These are phyloP conservation scores for Palythoa heliodiscus DNA, from an alignment of 92 coral and sea anemone genomes.

Conservation along the genomic window DNA sequence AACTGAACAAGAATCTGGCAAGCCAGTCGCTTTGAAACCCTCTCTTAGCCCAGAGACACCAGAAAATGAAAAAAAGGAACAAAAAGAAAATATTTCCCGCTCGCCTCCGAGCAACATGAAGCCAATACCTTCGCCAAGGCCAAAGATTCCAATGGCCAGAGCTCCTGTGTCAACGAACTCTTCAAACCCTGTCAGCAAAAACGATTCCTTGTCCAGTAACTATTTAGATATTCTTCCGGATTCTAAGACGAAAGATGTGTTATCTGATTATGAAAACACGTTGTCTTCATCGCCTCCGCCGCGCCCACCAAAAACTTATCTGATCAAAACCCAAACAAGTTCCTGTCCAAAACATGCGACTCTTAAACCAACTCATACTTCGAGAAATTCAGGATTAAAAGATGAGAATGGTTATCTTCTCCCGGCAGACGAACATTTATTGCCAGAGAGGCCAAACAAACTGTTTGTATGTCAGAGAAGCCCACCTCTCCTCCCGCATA, in stretches of 20 bases:
- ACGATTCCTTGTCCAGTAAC: neutral
- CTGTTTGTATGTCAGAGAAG: too few relatives aligned
- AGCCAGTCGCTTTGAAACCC: neutral
- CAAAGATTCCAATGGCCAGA: neutral
- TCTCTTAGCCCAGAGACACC: neutral
- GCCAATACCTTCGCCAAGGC: neutral
- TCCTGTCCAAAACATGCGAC: neutral
- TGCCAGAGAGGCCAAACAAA: neutral
- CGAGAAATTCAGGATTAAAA: neutral
- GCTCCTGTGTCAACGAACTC: neutral
- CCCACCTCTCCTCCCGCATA: slow-evolving; percentile 12
- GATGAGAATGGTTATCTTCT: slow-evolving; percentile 2
- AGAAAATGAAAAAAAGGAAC: neutral
- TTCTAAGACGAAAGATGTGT: neutral
- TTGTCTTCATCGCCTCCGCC: slow-evolving; percentile 1
- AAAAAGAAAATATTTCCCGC: neutral
- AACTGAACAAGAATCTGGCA: neutral
- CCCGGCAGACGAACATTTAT: neutral
- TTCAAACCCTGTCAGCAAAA: neutral
- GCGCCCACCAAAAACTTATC: neutral
- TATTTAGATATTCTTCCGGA: neutral
- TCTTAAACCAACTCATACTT: neutral
- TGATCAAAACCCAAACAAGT: neutral
- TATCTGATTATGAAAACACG: neutral
- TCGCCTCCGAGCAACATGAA: neutral